Percentiles rank a stretch among this genome's conserved stretches.
These are phyloP conservation scores for Ceriagrion tenellum DNA, from an alignment of 2,888 invertebrate species.

Conservation along the genomic window DNA sequence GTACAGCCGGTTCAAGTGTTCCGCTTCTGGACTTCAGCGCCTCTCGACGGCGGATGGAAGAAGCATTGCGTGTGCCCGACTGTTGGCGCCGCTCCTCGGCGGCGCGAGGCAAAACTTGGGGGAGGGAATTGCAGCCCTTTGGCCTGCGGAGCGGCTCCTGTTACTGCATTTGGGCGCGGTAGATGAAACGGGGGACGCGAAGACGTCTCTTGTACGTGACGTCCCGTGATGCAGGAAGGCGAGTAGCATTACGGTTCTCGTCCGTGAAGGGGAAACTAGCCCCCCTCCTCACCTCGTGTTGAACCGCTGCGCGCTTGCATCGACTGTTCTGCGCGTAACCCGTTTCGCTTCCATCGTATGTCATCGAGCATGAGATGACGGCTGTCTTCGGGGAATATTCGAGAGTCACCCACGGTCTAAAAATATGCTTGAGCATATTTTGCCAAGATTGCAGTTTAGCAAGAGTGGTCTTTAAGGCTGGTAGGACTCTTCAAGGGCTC, in stretches of 20 bases:
- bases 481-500: too few species aligned
- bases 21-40: neutral
- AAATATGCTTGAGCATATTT: too few species aligned
- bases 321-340: neutral
- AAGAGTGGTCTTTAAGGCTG: too few species aligned
- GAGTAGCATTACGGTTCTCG: neutral
- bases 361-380: neutral
- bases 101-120: neutral
- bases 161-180: neutral
- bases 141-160: neutral
- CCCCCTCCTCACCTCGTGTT: neutral
- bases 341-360: neutral
- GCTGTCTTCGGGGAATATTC: neutral
- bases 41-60: neutral
- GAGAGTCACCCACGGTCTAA: neutral
- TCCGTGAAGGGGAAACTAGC: neutral
- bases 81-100: constrained; percentile 28
- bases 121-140: neutral
- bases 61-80: neutral
- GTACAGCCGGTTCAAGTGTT: neutral
- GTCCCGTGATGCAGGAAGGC: neutral
- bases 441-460: too few species aligned
- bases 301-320: neutral
- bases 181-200: neutral
- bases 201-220: neutral